Conservation (phyloP, 1,140 invertebrate species). For the Pogonognathellus flavescens region DNA sequence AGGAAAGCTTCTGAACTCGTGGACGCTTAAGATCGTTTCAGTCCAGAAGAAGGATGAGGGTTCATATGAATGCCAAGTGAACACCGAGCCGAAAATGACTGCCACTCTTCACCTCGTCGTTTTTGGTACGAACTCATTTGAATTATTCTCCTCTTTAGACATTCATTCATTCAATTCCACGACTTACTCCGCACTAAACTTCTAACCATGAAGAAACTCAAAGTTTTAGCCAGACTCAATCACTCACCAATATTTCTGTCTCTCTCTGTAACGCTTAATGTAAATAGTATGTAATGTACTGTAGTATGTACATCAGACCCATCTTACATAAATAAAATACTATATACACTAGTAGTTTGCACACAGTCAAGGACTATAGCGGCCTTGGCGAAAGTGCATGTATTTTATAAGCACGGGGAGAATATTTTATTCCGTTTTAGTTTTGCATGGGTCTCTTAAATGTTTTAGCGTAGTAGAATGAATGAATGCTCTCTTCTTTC, state of each 20-base stretch:
- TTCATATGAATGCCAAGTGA: conserved; percentile 68
- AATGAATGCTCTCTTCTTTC: no score
- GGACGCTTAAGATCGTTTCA: conserved; percentile 79
- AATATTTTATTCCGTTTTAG: no score
- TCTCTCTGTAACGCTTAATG: neutral
- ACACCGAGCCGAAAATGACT: conserved; percentile 66
- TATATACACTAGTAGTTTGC: neutral
- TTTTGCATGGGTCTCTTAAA: no score
- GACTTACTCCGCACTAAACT: neutral
- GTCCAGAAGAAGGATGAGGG: conserved; percentile 78
- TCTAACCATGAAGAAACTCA: neutral
- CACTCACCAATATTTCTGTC: conserved; percentile 4
- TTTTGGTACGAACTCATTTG: conserved; percentile 57
- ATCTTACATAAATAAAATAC: no score
- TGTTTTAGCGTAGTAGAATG: no score
- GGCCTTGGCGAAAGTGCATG: neutral
- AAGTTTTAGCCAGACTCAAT: conserved; percentile 29
- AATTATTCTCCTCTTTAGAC: conserved; percentile 35
- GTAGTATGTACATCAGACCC: no score
- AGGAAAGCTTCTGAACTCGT: conserved; percentile 68
- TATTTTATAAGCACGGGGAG: neutral
- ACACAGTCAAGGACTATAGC: neutral
- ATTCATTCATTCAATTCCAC: conserved; percentile 22
- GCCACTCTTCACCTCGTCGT: conserved; percentile 58
- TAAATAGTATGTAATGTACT: no score